Conservation (phyloP, 2,113 vertebrate species). For the Trematocara marginatum region DNA sequence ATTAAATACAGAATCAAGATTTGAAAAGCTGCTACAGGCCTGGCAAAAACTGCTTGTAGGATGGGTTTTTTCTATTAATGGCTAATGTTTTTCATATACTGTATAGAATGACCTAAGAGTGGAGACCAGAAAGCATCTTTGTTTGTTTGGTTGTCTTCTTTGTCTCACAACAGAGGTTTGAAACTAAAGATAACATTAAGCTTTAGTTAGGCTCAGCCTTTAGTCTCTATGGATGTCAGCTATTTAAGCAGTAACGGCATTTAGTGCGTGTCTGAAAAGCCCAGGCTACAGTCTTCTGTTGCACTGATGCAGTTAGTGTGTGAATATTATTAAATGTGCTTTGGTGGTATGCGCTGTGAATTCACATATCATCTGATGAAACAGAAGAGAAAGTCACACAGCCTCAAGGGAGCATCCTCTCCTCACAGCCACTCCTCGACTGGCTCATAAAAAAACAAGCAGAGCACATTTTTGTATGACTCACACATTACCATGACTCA, state of each 20-base stretch:
- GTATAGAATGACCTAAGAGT: not conserved
- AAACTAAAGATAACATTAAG: not conserved
- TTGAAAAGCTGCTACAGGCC: not conserved
- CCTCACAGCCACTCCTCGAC: not conserved
- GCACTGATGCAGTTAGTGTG: not conserved
- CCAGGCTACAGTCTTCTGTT: not conserved
- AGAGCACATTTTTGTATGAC: slow-evolving; percentile 37
- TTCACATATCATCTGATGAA: not conserved
- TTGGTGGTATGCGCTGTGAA: not conserved
- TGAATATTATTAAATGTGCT: not conserved
- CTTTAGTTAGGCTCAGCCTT: not conserved
- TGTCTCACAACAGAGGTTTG: not conserved
- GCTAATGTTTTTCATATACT: not conserved
- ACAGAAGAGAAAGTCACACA: not conserved
- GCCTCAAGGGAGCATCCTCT: not conserved
- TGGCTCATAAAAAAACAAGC: not conserved
- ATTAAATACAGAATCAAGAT: not conserved
- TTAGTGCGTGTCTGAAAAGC: not conserved
- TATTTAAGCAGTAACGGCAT: not conserved
- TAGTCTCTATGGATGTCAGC: not conserved
- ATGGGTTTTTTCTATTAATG: not conserved
- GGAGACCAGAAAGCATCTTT: not conserved
- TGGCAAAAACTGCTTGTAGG: not conserved
- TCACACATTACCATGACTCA: slow-evolving; percentile 53
- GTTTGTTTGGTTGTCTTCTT: not conserved